phyloP scores from a whole-genome alignment of 2,888 invertebrate species.

The Trachelus tabidus region DNA sequence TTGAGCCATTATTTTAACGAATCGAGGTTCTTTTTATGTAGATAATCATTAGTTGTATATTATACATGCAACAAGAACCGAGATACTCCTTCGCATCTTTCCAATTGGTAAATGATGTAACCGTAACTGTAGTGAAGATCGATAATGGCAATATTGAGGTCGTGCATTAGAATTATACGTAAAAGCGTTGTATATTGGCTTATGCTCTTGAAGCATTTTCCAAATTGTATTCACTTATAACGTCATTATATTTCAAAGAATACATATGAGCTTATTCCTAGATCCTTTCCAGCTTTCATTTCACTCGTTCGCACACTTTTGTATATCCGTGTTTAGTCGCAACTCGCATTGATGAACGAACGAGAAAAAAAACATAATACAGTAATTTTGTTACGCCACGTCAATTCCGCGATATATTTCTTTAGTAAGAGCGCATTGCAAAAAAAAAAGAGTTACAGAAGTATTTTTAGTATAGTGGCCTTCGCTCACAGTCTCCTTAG shows the following conservation, averaged over 20 bases:
- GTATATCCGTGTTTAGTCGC: background rate
- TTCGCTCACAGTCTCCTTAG: background rate
- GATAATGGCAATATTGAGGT: background rate
- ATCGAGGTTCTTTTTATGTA: background rate
- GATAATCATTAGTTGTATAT: background rate
- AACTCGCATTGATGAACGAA: background rate
- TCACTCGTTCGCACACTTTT: background rate
- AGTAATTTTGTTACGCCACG: background rate
- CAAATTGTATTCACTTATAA: constrained; percentile 3
- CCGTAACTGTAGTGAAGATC: background rate
- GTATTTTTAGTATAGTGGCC: background rate
- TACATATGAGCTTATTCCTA: constrained; percentile 45
- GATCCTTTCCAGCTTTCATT: constrained; percentile 24
- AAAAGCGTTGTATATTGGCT: background rate
- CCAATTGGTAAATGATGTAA: background rate
- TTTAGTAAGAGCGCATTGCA: background rate
- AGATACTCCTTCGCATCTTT: background rate
- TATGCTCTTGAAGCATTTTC: background rate
- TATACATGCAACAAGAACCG: background rate
- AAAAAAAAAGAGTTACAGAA: background rate
- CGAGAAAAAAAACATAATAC: background rate
- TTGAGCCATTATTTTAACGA: background rate
- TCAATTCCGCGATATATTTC: background rate
- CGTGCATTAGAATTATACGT: background rate
- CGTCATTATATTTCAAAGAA: constrained; percentile 44